Evolutionary conservation across 2,113 vertebrate species (phyloP), one percentile per base, ranked within the genome.

Genomic region (Bos javanicus): DNA sequence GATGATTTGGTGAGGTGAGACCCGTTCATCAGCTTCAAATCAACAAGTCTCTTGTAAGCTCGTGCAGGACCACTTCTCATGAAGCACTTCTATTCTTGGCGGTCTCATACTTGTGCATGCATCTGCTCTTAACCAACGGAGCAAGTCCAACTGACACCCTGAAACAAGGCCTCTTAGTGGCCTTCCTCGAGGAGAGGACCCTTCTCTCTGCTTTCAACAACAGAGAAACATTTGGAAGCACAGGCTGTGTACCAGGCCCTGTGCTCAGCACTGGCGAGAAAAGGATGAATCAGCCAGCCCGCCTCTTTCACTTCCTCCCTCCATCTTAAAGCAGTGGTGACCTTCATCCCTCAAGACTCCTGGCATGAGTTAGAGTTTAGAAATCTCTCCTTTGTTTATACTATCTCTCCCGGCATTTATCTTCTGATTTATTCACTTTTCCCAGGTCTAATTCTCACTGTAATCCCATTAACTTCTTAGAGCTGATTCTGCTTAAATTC

Each of bases 351-450:
- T 36, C 52, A 48, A 80, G 76, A n/a, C 74, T 64, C 83, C 91
- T 43, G 57, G 62, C 17, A 4, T 71, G 67, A 43, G 46, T 33
- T 54, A 1, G 6, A 87, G 62, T n/a, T 90, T 48, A 39, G 74
- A 94, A 87, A 48, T 59, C 88, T 92, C 80, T 93, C 76, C 93
- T 83, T 76, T 57, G 84, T 94, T 92, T 90, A 86, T 28, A 64
- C 14, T 50, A 0, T 33, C 43, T 36, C 19, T 82, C 64, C 54
- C 13, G 33, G 26, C 48, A 50, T 92, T 87, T 88, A 62, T 85
- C 85, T 92, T 96, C 76, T 30, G 16, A 94, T 74, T 90, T 43
- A 82, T 21, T 87, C 60, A 60, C 71, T 87, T 82, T 94, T 71
- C 54, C 67, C 46, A 56, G 71, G 54, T 60, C 71, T 12, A 64